Percentiles rank a stretch among this genome's conserved stretches.
Conservation (phyloP, 92 coral and sea anemone species). For the Pocillopora meandrina region DNA sequence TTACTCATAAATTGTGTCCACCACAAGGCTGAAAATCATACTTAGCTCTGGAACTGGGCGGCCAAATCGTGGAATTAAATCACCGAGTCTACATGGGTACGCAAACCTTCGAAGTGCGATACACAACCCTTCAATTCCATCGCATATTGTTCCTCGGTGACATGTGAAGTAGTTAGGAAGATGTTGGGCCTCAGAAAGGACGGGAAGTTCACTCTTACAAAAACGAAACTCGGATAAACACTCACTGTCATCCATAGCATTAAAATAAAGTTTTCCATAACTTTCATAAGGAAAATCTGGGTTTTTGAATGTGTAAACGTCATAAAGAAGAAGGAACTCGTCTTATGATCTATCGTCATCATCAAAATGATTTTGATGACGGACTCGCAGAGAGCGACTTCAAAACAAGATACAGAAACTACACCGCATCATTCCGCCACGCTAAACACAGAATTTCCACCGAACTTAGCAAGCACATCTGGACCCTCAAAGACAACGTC, state of each 20-base stretch:
- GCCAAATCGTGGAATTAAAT: conserved; percentile 25
- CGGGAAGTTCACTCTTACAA: too few relatives aligned
- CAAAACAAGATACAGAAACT: too few relatives aligned
- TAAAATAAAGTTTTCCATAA: conserved; percentile 15
- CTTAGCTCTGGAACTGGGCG: conserved; percentile 31
- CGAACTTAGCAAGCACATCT: too few relatives aligned
- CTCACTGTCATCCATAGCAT: conserved; percentile 51
- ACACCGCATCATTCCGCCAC: too few relatives aligned
- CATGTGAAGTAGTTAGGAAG: not conserved
- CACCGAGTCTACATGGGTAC: conserved; percentile 11
- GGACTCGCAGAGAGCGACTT: too few relatives aligned
- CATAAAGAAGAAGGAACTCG: conserved; percentile 18
- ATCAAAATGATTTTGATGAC: conserved; percentile 7
- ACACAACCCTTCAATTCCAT: too few relatives aligned
- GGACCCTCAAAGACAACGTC: too few relatives aligned
- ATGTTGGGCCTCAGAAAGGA: too few relatives aligned
- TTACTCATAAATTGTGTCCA: conserved; percentile 12
- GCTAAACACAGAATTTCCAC: too few relatives aligned
- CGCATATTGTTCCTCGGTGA: not conserved
- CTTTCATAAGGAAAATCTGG: too few relatives aligned
- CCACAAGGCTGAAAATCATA: conserved; percentile 16
- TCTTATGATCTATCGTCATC: conserved; percentile 13
- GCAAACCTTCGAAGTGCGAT: too few relatives aligned
- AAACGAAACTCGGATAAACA: conserved; percentile 43
- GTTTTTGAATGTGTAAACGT: too few relatives aligned